Conservation (phyloP, 2,113 vertebrate species). For the Clarias gariepinus region DNA sequence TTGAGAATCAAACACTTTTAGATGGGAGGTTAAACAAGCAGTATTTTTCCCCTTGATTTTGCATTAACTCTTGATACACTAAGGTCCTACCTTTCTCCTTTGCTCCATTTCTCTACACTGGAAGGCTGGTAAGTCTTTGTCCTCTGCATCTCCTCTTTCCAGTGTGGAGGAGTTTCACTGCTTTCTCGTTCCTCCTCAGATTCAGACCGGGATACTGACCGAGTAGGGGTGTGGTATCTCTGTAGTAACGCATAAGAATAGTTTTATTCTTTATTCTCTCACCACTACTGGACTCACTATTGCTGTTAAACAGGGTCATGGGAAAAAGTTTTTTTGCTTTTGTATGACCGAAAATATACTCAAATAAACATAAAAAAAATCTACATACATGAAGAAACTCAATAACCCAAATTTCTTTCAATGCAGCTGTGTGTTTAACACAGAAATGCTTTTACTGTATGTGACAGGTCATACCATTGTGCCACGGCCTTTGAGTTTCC, state of each 20-base stretch:
- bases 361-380: not conserved
- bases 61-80: not conserved
- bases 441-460: not conserved
- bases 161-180: conserved; percentile 97
- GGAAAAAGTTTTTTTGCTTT: conserved; percentile 38
- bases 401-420: not conserved
- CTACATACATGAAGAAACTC: not conserved
- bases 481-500: conserved; percentile 95
- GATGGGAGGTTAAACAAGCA: not conserved
- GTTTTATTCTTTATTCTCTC: conserved; percentile 29
- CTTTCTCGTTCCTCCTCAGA: conserved; percentile 81
- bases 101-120: conserved; percentile 90
- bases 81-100: conserved; percentile 88
- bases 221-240: conserved; percentile 95
- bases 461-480: conserved; percentile 82
- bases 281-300: not conserved
- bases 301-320: not conserved
- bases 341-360: conserved; percentile 34
- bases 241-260: conserved; percentile 55
- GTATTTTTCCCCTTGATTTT: not conserved
- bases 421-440: not conserved
- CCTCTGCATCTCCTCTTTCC: conserved; percentile 97
- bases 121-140: conserved; percentile 81
- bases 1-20: not conserved
- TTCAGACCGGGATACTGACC: conserved; percentile 87